Evolutionary conservation across 2,888 invertebrate genomes (phyloP).

Genomic region (Lathronympha strigana): DNA sequence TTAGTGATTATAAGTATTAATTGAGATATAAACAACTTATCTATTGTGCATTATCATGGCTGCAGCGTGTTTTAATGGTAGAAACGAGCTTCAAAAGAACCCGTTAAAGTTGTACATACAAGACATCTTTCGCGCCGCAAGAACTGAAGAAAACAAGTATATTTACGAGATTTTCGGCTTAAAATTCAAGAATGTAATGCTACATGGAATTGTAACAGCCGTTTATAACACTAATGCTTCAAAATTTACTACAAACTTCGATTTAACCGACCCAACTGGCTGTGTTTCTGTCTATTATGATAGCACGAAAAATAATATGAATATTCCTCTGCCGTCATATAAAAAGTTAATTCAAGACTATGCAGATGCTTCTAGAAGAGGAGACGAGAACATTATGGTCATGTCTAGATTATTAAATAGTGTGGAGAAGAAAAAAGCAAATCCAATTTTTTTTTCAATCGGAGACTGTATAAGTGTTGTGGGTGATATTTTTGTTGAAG

Average conservation of each 20-base stretch:
- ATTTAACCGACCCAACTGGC: constrained; percentile 73
- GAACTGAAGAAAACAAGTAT: constrained; percentile 65
- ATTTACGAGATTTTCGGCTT: constrained; percentile 69
- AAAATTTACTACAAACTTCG: constrained; percentile 59
- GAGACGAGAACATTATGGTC: constrained; percentile 60
- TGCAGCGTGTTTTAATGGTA: constrained; percentile 44
- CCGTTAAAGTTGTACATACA: constrained; percentile 75
- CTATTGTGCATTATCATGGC: constrained; percentile 12
- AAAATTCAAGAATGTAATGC: constrained; percentile 73
- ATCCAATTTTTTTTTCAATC: constrained; percentile 55
- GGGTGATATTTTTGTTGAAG: constrained; percentile 75
- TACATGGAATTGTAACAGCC: constrained; percentile 72
- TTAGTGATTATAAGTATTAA: background rate
- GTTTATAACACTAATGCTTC: constrained; percentile 58
- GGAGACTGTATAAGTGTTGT: constrained; percentile 65
- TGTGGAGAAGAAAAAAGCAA: constrained; percentile 56
- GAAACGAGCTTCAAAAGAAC: constrained; percentile 54
- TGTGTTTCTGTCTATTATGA: constrained; percentile 71
- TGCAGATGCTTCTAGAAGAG: constrained; percentile 55
- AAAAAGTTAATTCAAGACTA: constrained; percentile 61
- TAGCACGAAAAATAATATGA: constrained; percentile 60
- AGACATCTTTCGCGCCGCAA: constrained; percentile 72
- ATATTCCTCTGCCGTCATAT: constrained; percentile 49
- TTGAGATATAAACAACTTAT: background rate
- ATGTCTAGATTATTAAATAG: constrained; percentile 65